Conservation (phyloP, 2,797 vertebrate genomes). For the Decapterus maruadsi region DNA sequence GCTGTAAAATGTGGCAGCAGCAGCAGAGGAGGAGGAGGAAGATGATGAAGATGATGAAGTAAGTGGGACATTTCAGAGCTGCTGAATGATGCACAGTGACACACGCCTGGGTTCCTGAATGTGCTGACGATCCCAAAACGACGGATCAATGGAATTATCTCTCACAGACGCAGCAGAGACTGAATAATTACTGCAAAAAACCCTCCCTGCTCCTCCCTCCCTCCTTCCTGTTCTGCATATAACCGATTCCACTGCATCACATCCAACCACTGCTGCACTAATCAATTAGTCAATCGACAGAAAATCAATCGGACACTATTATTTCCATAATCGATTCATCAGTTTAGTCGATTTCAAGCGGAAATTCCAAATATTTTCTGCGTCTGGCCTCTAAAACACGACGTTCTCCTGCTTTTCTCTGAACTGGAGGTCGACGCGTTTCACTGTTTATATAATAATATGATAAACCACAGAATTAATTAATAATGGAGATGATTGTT, state of each 20-base stretch:
- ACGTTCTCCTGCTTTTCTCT: too few relatives aligned
- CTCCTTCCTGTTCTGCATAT: not conserved
- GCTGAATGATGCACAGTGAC: slow-evolving; percentile 27
- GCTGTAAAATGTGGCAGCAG: not conserved
- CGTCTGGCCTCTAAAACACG: not conserved
- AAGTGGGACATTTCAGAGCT: not conserved
- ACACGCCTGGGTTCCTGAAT: slow-evolving; percentile 23
- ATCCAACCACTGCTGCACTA: not conserved
- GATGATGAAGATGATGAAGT: too few relatives aligned
- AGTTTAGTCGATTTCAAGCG: too few relatives aligned
- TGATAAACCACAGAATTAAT: too few relatives aligned
- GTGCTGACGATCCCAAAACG: slow-evolving; percentile 18
- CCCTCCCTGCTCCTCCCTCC: not conserved
- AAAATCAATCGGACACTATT: not conserved
- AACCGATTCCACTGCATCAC: not conserved
- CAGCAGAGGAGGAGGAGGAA: not conserved
- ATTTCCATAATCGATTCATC: not conserved
- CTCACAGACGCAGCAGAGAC: slow-evolving; percentile 8
- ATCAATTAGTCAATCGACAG: not conserved
- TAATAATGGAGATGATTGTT: too few relatives aligned
- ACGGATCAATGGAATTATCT: slow-evolving; percentile 26
- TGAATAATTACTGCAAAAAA: slow-evolving; percentile 21
- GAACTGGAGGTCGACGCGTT: too few relatives aligned
- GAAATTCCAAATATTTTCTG: not conserved
- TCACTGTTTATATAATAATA: too few relatives aligned